These are phyloP conservation scores for Chiloscyllium plagiosum DNA, from an alignment of 2,113 vertebrate genomes.

Conservation along the genomic window DNA sequence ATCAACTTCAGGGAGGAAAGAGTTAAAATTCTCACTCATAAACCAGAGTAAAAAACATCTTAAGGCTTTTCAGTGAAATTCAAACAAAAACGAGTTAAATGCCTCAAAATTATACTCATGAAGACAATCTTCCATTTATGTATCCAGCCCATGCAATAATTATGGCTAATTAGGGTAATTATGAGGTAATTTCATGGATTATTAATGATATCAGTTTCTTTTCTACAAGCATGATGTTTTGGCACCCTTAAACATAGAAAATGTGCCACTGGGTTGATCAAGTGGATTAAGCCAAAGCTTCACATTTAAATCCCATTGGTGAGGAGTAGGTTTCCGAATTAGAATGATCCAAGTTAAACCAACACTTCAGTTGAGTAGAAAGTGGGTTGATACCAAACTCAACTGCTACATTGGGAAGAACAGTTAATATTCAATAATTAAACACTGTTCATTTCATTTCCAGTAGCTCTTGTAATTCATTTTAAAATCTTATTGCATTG, in stretches of 20 bases:
- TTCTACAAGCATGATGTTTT: background rate
- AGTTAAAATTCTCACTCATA: background rate
- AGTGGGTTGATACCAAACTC: background rate
- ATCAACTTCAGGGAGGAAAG: background rate
- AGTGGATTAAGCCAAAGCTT: background rate
- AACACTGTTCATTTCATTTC: background rate
- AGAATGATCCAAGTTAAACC: background rate
- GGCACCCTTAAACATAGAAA: background rate
- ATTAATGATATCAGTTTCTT: background rate
- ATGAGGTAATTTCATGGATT: constrained; percentile 16
- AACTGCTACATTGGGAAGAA: background rate
- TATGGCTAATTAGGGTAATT: constrained; percentile 22
- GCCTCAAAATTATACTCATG: background rate
- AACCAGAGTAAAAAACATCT: no score
- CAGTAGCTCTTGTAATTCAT: background rate
- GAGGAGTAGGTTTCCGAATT: background rate
- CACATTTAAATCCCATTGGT: background rate
- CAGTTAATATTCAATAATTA: background rate
- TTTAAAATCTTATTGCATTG: background rate
- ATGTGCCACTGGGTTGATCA: background rate
- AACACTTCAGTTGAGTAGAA: background rate
- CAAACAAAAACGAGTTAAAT: background rate
- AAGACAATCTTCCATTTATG: constrained; percentile 9
- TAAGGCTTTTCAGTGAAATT: background rate
- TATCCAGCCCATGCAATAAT: constrained; percentile 14